phyloP scores from a whole-genome alignment of 2,888 invertebrate genomes.

The Eupithecia insigniata region DNA sequence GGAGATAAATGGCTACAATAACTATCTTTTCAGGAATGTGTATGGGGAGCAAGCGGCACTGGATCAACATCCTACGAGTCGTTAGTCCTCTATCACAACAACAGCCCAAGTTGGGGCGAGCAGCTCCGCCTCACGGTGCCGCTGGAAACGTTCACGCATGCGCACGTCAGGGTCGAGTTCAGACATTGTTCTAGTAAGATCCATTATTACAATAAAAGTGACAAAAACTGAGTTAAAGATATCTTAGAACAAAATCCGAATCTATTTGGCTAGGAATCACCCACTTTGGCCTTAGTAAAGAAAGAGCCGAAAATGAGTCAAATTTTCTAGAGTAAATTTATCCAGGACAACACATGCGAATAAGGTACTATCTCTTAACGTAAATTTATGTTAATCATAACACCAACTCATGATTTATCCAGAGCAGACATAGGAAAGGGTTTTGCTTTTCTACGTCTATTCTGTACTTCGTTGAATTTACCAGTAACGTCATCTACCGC shows the following conservation, averaged over 20 bases:
- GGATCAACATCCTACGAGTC: conserved; percentile 92
- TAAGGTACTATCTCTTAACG: neutral
- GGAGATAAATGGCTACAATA: neutral
- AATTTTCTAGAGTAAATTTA: neutral
- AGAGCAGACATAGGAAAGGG: neutral
- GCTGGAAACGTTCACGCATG: conserved; percentile 95
- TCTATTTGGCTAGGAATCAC: neutral
- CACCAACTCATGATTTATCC: neutral
- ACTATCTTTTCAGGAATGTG: conserved; percentile 85
- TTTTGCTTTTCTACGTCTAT: neutral
- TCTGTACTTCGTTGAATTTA: neutral
- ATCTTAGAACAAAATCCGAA: no score
- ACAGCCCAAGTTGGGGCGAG: conserved; percentile 96
- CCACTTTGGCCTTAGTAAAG: neutral
- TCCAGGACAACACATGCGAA: neutral
- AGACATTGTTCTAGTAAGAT: conserved; percentile 82
- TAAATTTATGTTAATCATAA: neutral
- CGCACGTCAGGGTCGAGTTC: conserved; percentile 95
- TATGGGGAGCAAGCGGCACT: conserved; percentile 94
- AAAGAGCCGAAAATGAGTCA: neutral
- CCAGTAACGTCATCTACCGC: neutral
- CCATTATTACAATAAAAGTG: neutral
- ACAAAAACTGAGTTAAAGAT: neutral
- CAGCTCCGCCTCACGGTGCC: conserved; percentile 94
- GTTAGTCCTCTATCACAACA: conserved; percentile 96